A percentile compares a stretch with the other conserved stretches of the same genome.
Conservation (phyloP, 1,140 invertebrate genomes). For the Drosophila lini region DNA sequence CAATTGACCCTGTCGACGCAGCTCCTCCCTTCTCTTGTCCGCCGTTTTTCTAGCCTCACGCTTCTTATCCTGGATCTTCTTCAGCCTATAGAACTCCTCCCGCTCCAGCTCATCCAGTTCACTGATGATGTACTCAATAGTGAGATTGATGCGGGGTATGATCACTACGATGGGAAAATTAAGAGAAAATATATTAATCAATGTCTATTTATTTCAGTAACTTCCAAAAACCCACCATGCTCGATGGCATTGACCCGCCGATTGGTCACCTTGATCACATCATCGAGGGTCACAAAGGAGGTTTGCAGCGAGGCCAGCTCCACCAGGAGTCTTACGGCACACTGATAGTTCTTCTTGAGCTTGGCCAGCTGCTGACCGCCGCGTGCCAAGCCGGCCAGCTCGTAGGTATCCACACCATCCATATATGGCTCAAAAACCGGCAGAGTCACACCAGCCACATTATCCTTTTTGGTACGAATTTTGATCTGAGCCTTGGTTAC, state of each 20-base stretch:
- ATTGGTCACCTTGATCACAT: slow-evolving; percentile 99
- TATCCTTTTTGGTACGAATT: slow-evolving; percentile 99
- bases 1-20: slow-evolving; percentile 85
- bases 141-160: slow-evolving; percentile 98
- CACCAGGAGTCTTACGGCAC: slow-evolving; percentile 95
- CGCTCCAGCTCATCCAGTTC: slow-evolving; percentile 99
- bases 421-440: slow-evolving; percentile 98
- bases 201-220: neutral
- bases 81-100: slow-evolving; percentile 99
- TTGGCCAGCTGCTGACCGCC: slow-evolving; percentile 97
- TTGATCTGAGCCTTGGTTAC: slow-evolving; percentile 99
- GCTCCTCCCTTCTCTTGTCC: slow-evolving; percentile 85
- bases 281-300: slow-evolving; percentile 98
- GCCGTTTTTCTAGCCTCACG: slow-evolving; percentile 87
- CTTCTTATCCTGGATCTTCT: slow-evolving; percentile 89
- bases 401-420: slow-evolving; percentile 97
- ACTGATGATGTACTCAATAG: slow-evolving; percentile 98
- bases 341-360: slow-evolving; percentile 97
- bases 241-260: slow-evolving; percentile 99
- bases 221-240: slow-evolving; percentile 89
- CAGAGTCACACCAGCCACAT: slow-evolving; percentile 98
- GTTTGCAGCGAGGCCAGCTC: slow-evolving; percentile 98
- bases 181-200: neutral
- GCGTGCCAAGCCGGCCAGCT: slow-evolving; percentile 95
- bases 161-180: slow-evolving; percentile 90